Conservation (phyloP, 2,797 vertebrate species). For the Notolabrus celidotus region DNA sequence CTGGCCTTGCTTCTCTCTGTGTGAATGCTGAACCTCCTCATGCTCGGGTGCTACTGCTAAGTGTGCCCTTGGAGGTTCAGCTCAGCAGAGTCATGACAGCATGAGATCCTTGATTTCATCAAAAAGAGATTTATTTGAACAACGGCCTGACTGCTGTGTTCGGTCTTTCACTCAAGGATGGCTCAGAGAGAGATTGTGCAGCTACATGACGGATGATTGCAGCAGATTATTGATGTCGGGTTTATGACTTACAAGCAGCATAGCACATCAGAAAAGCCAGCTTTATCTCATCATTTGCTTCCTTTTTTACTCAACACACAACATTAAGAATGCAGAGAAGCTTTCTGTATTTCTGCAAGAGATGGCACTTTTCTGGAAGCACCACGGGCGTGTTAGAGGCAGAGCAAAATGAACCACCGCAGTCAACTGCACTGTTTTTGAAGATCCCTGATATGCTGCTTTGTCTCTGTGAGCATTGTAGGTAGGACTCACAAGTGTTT, state of each 20-base stretch:
- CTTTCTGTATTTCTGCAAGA: conserved; percentile 58
- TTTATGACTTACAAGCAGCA: conserved; percentile 40
- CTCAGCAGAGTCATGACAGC: conserved; percentile 13
- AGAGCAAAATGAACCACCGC: conserved; percentile 38
- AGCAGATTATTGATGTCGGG: conserved; percentile 33
- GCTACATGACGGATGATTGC: conserved; percentile 30
- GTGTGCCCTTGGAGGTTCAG: conserved; percentile 31
- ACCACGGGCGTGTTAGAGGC: conserved; percentile 44
- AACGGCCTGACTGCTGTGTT: conserved; percentile 22
- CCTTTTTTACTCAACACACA: conserved; percentile 11
- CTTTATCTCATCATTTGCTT: conserved; percentile 25
- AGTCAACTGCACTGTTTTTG: conserved; percentile 2
- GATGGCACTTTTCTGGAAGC: conserved; percentile 56
- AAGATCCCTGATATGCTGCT: conserved; percentile 15
- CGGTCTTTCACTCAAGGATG: conserved; percentile 2
- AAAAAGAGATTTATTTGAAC: conserved; percentile 41
- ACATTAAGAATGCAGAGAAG: conserved; percentile 53
- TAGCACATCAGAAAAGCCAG: conserved; percentile 35
- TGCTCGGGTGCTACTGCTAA: conserved; percentile 14
- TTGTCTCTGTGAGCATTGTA: conserved; percentile 35
- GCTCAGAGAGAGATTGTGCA: conserved; percentile 11
- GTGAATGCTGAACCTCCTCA: conserved; percentile 7
- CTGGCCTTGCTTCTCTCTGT: conserved; percentile 23
- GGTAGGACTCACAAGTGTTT: conserved; percentile 30
- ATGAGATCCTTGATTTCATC: conserved; percentile 37